phyloP scores from a whole-genome alignment of 2,113 vertebrate species.

The Melanerpes aurifrons region DNA sequence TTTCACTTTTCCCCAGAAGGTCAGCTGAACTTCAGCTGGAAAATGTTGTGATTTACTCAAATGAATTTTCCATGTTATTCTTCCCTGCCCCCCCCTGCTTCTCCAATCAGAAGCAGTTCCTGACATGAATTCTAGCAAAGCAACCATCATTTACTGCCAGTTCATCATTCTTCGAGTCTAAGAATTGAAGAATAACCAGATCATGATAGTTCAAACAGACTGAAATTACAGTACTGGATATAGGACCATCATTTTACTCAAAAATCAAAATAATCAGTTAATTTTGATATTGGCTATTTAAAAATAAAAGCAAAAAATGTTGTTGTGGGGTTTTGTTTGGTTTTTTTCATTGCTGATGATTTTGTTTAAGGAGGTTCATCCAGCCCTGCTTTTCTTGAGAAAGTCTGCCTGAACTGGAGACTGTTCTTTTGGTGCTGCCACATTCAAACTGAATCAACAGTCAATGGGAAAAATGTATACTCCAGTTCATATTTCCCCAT shows the following conservation, averaged over 20 bases:
- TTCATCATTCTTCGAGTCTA: background rate
- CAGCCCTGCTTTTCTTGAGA: background rate
- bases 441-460: background rate
- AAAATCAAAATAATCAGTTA: background rate
- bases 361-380: background rate
- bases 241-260: background rate
- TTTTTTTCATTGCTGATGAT: background rate
- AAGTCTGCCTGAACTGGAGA: background rate
- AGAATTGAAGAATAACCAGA: background rate
- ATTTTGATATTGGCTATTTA: background rate
- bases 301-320: background rate
- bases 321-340: too few species aligned
- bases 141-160: background rate
- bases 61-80: accelerated
- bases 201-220: background rate
- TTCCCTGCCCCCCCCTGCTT: too few species aligned
- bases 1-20: background rate
- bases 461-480: background rate
- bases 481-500: background rate
- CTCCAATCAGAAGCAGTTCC: background rate
- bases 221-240: background rate
- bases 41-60: background rate
- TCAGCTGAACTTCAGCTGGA: background rate
- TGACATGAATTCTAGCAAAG: background rate
- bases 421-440: background rate